phyloP scores from a whole-genome alignment of 2,888 invertebrate species.

The Eupithecia centaureata region DNA sequence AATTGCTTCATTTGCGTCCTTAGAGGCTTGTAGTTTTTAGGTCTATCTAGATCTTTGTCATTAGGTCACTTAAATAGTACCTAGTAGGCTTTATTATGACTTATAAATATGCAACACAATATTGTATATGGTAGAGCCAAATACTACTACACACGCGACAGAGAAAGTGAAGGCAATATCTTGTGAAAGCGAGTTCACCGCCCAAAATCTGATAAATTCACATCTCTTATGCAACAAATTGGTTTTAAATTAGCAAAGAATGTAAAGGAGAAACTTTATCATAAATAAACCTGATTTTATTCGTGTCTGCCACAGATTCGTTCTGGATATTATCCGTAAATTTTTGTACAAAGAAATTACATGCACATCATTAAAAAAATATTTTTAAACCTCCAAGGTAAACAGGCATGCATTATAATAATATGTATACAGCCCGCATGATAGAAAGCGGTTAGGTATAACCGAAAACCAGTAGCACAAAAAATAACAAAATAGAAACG shows the following conservation, averaged over 20 bases:
- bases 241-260: constrained; percentile 26
- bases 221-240: constrained; percentile 28
- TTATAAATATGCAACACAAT: neutral
- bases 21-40: neutral
- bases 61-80: neutral
- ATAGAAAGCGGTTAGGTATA: neutral
- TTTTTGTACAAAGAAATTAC: neutral
- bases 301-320: neutral
- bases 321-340: neutral
- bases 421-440: neutral
- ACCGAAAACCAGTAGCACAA: too few relatives aligned
- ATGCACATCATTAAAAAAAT: too few relatives aligned
- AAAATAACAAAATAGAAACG: too few relatives aligned
- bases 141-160: constrained; percentile 13
- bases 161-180: constrained; percentile 30
- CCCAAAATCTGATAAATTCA: constrained; percentile 31
- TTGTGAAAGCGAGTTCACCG: constrained; percentile 32
- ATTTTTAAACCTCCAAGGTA: neutral
- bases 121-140: too few relatives aligned
- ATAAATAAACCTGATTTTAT: neutral
- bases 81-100: neutral
- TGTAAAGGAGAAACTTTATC: constrained; percentile 20
- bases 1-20: neutral
- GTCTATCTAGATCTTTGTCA: neutral
- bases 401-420: neutral